Percentiles rank a stretch among this genome's conserved stretches.
These are phyloP conservation scores for Cosmopolites sordidus DNA, from an alignment of 2,888 invertebrate species.

Conservation along the genomic window DNA sequence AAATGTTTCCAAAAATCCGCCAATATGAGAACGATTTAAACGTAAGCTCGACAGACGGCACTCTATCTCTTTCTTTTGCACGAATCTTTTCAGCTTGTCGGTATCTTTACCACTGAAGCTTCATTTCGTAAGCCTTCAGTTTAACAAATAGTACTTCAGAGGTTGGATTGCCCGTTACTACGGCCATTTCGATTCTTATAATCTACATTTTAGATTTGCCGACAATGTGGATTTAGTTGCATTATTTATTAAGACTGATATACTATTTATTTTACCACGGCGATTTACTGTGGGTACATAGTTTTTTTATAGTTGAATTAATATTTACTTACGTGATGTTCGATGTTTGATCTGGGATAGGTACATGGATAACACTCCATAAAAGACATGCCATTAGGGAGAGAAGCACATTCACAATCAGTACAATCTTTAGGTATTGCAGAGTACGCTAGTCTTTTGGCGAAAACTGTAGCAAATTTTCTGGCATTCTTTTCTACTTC, in stretches of 20 bases:
- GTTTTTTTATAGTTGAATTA: neutral
- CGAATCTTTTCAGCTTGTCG: neutral
- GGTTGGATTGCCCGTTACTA: constrained; percentile 39
- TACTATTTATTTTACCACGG: neutral
- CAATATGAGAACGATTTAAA: constrained; percentile 12
- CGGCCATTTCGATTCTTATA: constrained; percentile 2
- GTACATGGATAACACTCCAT: constrained; percentile 62
- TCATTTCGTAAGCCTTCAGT: constrained; percentile 42
- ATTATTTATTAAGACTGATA: neutral
- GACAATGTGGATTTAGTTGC: constrained; percentile 1
- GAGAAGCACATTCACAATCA: constrained; percentile 65
- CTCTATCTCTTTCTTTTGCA: constrained; percentile 28
- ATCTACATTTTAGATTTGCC: constrained; percentile 2
- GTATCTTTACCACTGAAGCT: constrained; percentile 37
- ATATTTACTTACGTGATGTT: constrained; percentile 28
- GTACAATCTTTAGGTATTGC: constrained; percentile 59
- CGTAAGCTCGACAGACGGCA: constrained; percentile 8
- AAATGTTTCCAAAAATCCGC: constrained; percentile 2
- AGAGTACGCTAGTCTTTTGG: constrained; percentile 61
- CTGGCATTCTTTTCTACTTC: constrained; percentile 56
- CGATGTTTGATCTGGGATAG: constrained; percentile 31
- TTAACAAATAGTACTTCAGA: constrained; percentile 42
- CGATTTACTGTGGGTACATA: neutral
- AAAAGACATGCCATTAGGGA: constrained; percentile 61
- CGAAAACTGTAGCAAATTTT: constrained; percentile 63